Percentiles rank a stretch among this genome's conserved stretches.
phyloP scores from a whole-genome alignment of 2,113 vertebrate species.

The Castor canadensis region DNA sequence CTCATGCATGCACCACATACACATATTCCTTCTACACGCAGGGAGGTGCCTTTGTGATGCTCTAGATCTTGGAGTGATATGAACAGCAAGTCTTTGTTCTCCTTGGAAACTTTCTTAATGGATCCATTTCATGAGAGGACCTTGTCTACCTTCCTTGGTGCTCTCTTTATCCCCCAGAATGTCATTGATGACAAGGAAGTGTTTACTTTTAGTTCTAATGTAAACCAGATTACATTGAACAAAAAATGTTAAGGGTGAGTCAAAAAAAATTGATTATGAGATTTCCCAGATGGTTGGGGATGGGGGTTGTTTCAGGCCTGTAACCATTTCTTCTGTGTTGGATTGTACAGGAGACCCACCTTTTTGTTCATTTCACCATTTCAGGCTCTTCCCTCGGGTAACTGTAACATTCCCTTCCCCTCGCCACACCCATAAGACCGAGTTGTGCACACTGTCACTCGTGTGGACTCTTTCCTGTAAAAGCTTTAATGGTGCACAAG shows the following conservation, averaged over 20 bases:
- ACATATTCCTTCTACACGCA: background rate
- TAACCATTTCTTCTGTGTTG: background rate
- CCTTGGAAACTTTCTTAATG: background rate
- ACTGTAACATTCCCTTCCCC: background rate
- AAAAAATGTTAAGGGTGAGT: background rate
- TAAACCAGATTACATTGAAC: background rate
- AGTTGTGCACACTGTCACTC: background rate
- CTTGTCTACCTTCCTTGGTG: background rate
- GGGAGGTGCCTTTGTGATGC: background rate
- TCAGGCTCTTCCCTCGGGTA: background rate
- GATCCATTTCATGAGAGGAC: background rate
- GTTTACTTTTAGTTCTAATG: constrained; percentile 27
- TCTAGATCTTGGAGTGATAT: background rate
- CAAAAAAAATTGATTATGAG: background rate
- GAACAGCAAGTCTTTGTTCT: background rate
- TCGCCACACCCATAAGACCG: background rate
- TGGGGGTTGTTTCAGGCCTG: background rate
- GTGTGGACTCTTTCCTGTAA: background rate
- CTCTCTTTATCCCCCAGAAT: background rate
- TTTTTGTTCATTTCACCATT: accelerated
- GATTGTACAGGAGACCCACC: background rate
- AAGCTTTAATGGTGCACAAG: background rate
- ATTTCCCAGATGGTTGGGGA: background rate
- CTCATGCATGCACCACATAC: no score
- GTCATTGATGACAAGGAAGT: background rate